A percentile compares a stretch with the other conserved stretches of the same genome.
Evolutionary conservation across 2,888 invertebrate genomes (phyloP).

Genomic region (Malthinus flaveolus): DNA sequence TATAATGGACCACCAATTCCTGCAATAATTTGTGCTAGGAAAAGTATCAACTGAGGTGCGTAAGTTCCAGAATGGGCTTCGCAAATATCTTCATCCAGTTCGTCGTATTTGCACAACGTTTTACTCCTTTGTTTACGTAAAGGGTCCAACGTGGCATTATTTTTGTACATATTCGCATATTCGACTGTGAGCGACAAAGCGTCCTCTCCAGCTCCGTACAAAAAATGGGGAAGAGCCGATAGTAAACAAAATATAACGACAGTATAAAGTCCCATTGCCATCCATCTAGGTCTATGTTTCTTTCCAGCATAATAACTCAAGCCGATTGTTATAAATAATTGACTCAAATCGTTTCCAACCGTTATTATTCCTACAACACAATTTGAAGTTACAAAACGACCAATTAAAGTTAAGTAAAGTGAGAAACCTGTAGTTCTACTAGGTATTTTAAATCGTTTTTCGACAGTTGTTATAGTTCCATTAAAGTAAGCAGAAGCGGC

Average conservation of each 20-base stretch:
- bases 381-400: too few relatives aligned
- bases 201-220: slow-evolving; percentile 71
- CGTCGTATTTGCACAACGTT: slow-evolving; percentile 56
- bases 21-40: slow-evolving; percentile 70
- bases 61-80: slow-evolving; percentile 57
- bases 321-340: slow-evolving; percentile 66
- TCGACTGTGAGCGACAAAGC: slow-evolving; percentile 65
- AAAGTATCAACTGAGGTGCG: slow-evolving; percentile 64
- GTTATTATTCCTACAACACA: slow-evolving; percentile 64
- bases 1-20: slow-evolving; percentile 72
- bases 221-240: slow-evolving; percentile 68
- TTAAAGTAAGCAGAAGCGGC: slow-evolving; percentile 73
- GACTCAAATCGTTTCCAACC: slow-evolving; percentile 75
- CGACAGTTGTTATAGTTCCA: slow-evolving; percentile 74
- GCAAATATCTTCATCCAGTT: slow-evolving; percentile 43
- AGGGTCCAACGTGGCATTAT: slow-evolving; percentile 54
- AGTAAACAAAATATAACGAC: slow-evolving; percentile 68
- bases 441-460: slow-evolving; percentile 74
- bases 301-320: slow-evolving; percentile 72
- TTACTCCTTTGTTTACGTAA: slow-evolving; percentile 59
- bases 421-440: slow-evolving; percentile 66
- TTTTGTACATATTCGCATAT: slow-evolving; percentile 56
- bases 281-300: slow-evolving; percentile 74
- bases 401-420: neutral
- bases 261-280: slow-evolving; percentile 63